These are phyloP conservation scores for Siniperca scherzeri DNA, from an alignment of 2,797 vertebrate species.

Conservation along the genomic window DNA sequence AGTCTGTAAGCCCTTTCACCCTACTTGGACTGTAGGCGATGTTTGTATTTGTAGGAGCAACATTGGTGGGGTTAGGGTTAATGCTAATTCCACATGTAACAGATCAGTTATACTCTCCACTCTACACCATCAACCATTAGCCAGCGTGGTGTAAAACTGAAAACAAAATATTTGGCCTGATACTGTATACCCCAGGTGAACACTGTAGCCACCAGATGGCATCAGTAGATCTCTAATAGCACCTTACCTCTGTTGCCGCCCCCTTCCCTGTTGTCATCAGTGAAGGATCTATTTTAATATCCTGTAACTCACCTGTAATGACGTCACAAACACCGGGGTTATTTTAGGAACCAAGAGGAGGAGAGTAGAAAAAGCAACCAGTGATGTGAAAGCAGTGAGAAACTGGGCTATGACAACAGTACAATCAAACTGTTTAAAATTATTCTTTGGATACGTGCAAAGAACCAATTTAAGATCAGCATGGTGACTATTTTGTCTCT, in stretches of 20 bases:
- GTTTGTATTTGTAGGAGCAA: neutral
- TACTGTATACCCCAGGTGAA: neutral
- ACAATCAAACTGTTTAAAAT: neutral
- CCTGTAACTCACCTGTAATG: neutral
- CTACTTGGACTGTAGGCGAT: neutral
- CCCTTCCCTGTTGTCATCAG: neutral
- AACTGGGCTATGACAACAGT: neutral
- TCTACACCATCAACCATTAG: neutral
- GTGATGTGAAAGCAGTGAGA: neutral
- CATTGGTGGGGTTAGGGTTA: neutral
- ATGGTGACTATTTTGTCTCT: neutral
- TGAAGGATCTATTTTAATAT: constrained; percentile 2
- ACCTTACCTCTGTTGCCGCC: neutral
- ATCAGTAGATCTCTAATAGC: constrained; percentile 15
- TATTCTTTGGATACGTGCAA: neutral
- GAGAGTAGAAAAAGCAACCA: neutral
- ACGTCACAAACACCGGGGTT: neutral
- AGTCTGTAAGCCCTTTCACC: neutral
- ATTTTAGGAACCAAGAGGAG: neutral
- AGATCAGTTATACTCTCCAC: neutral
- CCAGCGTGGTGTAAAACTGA: neutral
- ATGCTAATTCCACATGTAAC: neutral
- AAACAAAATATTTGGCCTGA: neutral
- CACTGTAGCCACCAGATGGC: constrained; percentile 66
- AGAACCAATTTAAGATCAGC: neutral